Conservation (phyloP, 2,797 vertebrate genomes). For the Squalus acanthias region DNA sequence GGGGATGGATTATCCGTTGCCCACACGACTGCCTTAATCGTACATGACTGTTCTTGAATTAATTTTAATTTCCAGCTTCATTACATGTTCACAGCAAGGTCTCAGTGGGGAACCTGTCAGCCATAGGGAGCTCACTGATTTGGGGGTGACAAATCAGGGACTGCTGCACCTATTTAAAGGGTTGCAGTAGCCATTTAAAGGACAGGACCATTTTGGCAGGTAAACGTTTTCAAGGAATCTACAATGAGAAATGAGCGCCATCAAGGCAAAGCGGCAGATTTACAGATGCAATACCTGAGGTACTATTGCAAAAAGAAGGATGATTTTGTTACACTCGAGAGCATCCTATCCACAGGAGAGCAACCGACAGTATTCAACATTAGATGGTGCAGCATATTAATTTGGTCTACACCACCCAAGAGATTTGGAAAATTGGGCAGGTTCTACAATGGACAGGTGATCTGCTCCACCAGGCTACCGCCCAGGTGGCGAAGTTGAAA, state of each 20-base stretch:
- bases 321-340: not conserved
- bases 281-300: not conserved
- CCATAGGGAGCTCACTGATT: too few species aligned
- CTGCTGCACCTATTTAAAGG: not conserved
- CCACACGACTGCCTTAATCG: not conserved
- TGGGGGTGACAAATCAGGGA: not conserved
- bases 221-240: not conserved
- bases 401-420: not conserved
- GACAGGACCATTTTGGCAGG: not conserved
- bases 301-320: too few species aligned
- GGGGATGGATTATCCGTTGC: not conserved
- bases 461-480: not conserved
- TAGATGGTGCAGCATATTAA: not conserved
- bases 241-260: not conserved
- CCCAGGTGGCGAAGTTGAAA: not conserved
- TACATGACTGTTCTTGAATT: not conserved
- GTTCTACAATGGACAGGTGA: not conserved
- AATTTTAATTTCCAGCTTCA: not conserved
- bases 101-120: too few species aligned
- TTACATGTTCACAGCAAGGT: not conserved
- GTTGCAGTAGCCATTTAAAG: not conserved
- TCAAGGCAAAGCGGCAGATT: not conserved
- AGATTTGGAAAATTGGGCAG: not conserved
- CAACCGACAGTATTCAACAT: not conserved
- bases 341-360: not conserved